Evolutionary conservation across 2,797 vertebrate genomes (phyloP).

Genomic region (Enteromius anoplus): DNA sequence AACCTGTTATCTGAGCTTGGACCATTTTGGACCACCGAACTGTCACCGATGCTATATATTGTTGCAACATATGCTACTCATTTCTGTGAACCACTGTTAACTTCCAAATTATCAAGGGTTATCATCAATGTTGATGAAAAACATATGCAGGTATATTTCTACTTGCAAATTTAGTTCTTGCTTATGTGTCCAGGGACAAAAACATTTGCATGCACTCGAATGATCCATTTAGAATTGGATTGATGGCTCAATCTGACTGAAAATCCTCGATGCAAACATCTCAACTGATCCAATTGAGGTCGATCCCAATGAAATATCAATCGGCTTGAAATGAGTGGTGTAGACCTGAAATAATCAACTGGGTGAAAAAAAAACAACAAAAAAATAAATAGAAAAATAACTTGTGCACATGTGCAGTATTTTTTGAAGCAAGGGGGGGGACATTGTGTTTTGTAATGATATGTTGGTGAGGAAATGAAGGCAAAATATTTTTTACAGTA

Average conservation of each 20-base stretch:
- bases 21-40: constrained; percentile 9
- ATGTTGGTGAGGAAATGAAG: background rate
- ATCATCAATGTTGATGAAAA: background rate
- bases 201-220: background rate
- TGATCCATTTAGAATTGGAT: background rate
- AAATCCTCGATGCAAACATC: background rate
- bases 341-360: background rate
- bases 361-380: background rate
- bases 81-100: background rate
- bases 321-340: background rate
- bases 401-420: background rate
- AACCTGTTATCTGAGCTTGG: background rate
- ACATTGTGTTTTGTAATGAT: background rate
- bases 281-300: background rate
- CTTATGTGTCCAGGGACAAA: background rate
- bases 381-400: background rate
- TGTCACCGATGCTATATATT: background rate
- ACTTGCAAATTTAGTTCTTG: background rate
- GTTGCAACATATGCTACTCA: background rate
- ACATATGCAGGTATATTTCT: background rate
- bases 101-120: background rate
- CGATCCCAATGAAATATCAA: background rate
- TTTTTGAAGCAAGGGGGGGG: no score
- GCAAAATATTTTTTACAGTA: background rate
- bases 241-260: background rate